Evolutionary conservation across 2,888 invertebrate species (phyloP).

Genomic region (Incurvaria masculella): DNA sequence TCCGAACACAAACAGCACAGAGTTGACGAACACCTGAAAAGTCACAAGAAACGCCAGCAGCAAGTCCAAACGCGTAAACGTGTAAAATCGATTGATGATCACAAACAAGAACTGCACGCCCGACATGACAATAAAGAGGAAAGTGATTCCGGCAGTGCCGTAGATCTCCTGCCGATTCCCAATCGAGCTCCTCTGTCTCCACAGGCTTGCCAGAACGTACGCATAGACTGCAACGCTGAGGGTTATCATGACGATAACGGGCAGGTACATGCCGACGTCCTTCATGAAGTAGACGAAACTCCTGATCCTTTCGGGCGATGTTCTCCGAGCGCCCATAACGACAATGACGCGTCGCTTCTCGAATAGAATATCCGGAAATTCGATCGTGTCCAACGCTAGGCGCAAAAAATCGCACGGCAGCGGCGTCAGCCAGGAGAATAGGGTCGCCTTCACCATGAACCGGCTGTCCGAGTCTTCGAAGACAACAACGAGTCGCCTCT

Average conservation of each 20-base stretch:
- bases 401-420: background rate
- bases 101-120: background rate
- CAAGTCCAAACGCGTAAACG: background rate
- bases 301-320: background rate
- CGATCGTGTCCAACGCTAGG: background rate
- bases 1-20: background rate
- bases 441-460: background rate
- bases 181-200: background rate
- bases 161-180: background rate
- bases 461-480: background rate
- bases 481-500: background rate
- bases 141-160: background rate
- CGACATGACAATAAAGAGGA: background rate
- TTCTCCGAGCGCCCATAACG: background rate
- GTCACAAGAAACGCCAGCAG: background rate
- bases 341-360: background rate
- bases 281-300: background rate
- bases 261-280: background rate
- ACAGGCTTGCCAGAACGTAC: background rate
- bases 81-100: background rate
- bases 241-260: background rate
- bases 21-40: background rate
- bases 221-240: background rate
- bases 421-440: background rate
- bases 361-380: background rate